These are phyloP conservation scores for Didymodactylos carnosus DNA, from an alignment of 2,888 invertebrate genomes.

Conservation along the genomic window DNA sequence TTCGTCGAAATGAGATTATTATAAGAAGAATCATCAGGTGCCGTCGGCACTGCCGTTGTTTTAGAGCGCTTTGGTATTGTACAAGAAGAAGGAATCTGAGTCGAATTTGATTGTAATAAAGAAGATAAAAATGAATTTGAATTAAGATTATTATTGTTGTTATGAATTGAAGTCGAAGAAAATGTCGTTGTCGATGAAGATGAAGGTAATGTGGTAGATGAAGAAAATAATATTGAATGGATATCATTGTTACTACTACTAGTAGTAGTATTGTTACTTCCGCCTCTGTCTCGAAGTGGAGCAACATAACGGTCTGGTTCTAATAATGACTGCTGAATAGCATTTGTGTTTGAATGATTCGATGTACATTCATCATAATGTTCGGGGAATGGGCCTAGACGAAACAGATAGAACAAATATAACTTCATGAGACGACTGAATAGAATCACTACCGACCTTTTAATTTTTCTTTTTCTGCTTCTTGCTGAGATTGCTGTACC, in stretches of 20 bases:
- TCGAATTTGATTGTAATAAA: neutral
- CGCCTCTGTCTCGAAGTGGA: no score
- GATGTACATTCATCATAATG: neutral
- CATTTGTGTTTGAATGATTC: neutral
- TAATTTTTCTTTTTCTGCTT: conserved; percentile 9
- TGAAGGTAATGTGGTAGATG: no score
- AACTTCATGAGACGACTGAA: neutral
- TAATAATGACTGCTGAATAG: neutral
- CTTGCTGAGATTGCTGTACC: conserved; percentile 25
- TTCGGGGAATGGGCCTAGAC: neutral
- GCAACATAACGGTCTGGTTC: no score
- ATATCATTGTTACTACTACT: no score
- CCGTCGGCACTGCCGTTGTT: neutral
- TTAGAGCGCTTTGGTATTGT: neutral
- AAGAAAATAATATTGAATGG: no score
- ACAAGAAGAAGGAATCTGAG: neutral
- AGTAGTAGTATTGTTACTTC: no score
- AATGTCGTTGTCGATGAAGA: neutral
- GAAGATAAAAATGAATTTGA: neutral
- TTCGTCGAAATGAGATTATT: no score
- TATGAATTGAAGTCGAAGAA: neutral
- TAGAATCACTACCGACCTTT: neutral
- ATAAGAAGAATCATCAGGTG: neutral
- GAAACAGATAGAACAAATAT: neutral
- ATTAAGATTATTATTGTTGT: neutral